Evolutionary conservation across 1,140 invertebrate species (phyloP), one percentile per base, ranked within the genome.

Genomic region (Bradynema listronoti): DNA sequence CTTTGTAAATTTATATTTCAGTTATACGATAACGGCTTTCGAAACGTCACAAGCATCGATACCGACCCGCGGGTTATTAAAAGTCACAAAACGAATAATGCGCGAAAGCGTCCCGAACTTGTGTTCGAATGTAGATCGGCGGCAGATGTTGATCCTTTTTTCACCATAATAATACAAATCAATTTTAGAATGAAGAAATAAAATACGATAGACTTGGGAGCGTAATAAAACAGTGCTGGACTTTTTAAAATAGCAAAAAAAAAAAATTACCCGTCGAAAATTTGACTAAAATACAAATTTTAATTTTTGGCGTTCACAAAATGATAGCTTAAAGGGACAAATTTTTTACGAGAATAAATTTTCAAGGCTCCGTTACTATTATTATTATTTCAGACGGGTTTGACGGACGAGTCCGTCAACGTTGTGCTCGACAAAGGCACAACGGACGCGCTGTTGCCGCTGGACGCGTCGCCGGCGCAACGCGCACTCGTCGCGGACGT

Each of bases 1-100:
- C 64, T 32, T n/a, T 61, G n/a, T 2, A 19, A 16, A 45, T 16
- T n/a, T 33, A 65, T 11, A 27, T 42, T 67, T 60, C 36, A 73
- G 71, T 70, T 73, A 22, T 73, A 76, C 46, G 71, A 73, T 52
- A 73, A 75, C 51, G 71, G 71, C 9, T 73, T 66, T 51, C 36
- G 71, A n/a, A 58, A 65, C 25, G 39, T 75, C 41, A 25, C 42
- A 14, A 72, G 73, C 43, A 71, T 73, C 22, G 71, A 73, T 51
- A 67, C 64, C 4, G 73, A 75, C 41, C 22, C 43, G 29, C 60
- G 59, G 25, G 73, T 73, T 16, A 73, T 73, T 22, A 16, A 57
- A 1, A 56, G 63, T 7, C 71, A 73, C 33, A 50, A 39, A 6
- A 36, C 36, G 9, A 61, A 62, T n/a, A 72, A 73, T 34, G 24